These are phyloP conservation scores for Nilaparvata lugens DNA, from an alignment of 1,140 invertebrate species.

Conservation along the genomic window DNA sequence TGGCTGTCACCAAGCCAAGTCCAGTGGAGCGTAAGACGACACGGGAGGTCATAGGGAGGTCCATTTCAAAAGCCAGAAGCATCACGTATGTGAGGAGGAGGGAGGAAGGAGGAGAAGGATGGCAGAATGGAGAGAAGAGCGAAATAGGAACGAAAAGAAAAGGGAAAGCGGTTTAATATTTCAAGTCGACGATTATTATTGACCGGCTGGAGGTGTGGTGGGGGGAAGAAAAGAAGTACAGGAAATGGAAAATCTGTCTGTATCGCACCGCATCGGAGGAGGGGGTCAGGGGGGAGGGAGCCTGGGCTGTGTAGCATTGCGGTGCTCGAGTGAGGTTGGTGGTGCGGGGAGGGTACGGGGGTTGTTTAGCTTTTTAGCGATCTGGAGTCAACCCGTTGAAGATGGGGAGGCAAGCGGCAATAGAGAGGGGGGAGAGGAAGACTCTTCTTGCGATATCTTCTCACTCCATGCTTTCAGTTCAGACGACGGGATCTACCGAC, in stretches of 20 bases:
- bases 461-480: neutral
- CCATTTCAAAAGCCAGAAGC: too few species aligned
- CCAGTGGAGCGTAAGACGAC: too few species aligned
- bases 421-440: neutral
- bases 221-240: neutral
- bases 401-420: neutral
- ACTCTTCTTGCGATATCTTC: conserved; percentile 3
- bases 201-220: too few species aligned
- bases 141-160: too few species aligned
- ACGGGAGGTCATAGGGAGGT: too few species aligned
- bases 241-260: conserved; percentile 5
- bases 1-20: too few species aligned
- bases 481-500: neutral
- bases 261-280: neutral
- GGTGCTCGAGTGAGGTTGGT: neutral
- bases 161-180: too few species aligned
- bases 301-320: neutral
- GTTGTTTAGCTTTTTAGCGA: conserved; percentile 6
- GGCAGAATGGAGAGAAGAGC: too few species aligned
- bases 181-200: too few species aligned
- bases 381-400: conserved; percentile 1
- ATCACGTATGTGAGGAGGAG: too few species aligned
- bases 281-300: neutral
- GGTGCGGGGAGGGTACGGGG: neutral
- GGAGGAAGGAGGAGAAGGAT: too few species aligned